These are phyloP conservation scores for Beroe forskalii DNA, from an alignment of 37 sponge, comb jelly and placozoan genomes.

Conservation along the genomic window DNA sequence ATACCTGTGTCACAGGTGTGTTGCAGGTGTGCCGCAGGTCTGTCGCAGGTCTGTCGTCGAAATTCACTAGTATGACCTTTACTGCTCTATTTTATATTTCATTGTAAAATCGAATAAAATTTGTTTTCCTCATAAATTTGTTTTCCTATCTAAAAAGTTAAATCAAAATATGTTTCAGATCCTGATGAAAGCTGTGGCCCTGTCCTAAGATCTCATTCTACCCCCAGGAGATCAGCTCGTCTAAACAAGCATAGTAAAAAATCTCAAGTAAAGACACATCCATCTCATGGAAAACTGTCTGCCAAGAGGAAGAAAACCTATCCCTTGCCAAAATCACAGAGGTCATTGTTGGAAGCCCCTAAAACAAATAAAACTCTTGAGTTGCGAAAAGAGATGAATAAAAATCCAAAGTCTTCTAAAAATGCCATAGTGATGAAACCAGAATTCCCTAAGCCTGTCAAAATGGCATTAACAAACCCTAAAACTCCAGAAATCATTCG, in stretches of 20 bases:
- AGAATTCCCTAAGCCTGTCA: conserved; percentile 8
- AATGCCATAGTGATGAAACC: conserved; percentile 46
- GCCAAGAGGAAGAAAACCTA: not conserved
- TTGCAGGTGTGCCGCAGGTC: too few relatives aligned
- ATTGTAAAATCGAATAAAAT: too few relatives aligned
- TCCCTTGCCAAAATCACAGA: not conserved
- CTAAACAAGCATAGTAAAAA: too few relatives aligned
- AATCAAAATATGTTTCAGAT: too few relatives aligned
- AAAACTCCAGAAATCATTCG: conserved; percentile 61
- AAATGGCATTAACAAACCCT: conserved; percentile 14
- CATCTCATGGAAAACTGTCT: not conserved
- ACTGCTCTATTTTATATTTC: too few relatives aligned
- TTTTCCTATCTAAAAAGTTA: too few relatives aligned
- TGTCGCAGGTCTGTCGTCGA: too few relatives aligned
- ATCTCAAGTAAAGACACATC: not conserved
- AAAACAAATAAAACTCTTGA: conserved; percentile 24
- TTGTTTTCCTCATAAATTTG: too few relatives aligned
- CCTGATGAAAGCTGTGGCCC: conserved; percentile 2
- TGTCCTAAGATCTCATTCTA: conserved; percentile 3
- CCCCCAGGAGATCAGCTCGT: conserved; percentile 1
- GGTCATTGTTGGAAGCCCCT: not conserved
- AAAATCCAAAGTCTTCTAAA: not conserved
- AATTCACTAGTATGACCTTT: too few relatives aligned
- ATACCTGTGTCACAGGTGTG: too few relatives aligned
- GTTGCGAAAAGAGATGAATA: conserved; percentile 4